Evolutionary conservation across 1,140 invertebrate species (phyloP), one percentile per base, ranked within the genome.

Genomic region (Drosophila nasuta): DNA sequence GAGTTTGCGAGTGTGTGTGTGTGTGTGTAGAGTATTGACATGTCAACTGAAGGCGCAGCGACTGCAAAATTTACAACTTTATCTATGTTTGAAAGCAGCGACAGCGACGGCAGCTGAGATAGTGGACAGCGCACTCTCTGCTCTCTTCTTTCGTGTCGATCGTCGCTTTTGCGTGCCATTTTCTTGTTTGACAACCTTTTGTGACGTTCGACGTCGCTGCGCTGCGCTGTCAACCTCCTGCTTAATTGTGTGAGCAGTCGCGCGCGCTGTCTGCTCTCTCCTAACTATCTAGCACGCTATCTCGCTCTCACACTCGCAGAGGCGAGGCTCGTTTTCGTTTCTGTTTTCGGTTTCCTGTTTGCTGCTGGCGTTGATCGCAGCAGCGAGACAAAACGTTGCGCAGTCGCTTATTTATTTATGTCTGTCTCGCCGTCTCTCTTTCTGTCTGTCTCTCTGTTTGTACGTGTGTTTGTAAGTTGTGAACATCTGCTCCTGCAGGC

Each of bases 401-500:
- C 79, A 75, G 70, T 77, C 83, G 85, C 77, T 85, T 88, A 85
- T 90, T 89, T 89, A 90, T 90, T 85, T 89, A 81, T 89, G 80
- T 88, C 75, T 81, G 77, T 88, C 73, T 71, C 51, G 69, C 58
- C 41, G 54, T 59, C 25, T 35, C 43, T 68, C 13, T 38, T 17
- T 67, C 15, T 70, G 51, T 64, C 51, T 73, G 67, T 69, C 58
- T 45, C 46, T 63, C 25, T 35, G 25, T 67, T n/a, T 73, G 64
- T 69, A 75, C 79, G 75, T 72, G 58, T 77, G 81, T 91, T 66
- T 90, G 88, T 78, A 72, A 80, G 77, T 88, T 90, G 86, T 90
- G 90, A 91, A 91, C 90, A 91, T 91, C 90, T 91, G 90, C 90
- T 91, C 90, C 87, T 82, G 74, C 60, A 77, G 60, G 72, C 70